A percentile compares a stretch with the other conserved stretches of the same genome.
Evolutionary conservation across 2,797 vertebrate genomes (phyloP).

Genomic region (Brotula barbata): DNA sequence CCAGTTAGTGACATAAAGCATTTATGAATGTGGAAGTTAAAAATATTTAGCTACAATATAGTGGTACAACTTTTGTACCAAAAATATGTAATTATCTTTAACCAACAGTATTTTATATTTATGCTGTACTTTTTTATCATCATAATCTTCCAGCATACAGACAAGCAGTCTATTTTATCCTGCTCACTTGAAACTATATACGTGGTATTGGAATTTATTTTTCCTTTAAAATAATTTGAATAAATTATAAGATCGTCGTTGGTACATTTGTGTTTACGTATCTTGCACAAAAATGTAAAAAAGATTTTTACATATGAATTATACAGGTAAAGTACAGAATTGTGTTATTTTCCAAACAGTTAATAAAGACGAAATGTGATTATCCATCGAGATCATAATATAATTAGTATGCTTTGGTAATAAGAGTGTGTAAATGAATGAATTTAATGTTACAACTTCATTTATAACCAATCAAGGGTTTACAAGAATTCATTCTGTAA

Average conservation of each 20-base stretch:
- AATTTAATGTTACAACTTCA: no score
- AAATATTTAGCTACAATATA: not conserved
- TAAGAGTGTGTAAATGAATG: no score
- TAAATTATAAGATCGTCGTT: conserved; percentile 5
- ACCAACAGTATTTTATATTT: not conserved
- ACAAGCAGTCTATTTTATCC: not conserved
- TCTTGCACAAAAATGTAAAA: not conserved
- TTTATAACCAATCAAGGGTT: no score
- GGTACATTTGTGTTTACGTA: conserved; percentile 24
- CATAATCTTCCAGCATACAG: not conserved
- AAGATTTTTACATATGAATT: conserved; percentile 17
- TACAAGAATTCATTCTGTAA: no score
- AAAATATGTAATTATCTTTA: conserved; percentile 3
- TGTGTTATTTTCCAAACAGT: conserved; percentile 7
- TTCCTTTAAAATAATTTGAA: conserved; percentile 1
- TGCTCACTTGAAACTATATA: conserved; percentile 9
- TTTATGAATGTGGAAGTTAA: not conserved
- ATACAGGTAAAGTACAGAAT: conserved; percentile 17
- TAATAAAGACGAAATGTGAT: conserved; percentile 31
- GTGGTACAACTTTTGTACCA: conserved; percentile 12
- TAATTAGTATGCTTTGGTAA: no score
- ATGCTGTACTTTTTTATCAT: not conserved
- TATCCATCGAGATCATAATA: not conserved
- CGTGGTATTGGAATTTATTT: conserved; percentile 2
- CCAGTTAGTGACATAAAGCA: conserved; percentile 4